Conservation (phyloP, 2,113 vertebrate species). For the Oostethus manadensis region DNA sequence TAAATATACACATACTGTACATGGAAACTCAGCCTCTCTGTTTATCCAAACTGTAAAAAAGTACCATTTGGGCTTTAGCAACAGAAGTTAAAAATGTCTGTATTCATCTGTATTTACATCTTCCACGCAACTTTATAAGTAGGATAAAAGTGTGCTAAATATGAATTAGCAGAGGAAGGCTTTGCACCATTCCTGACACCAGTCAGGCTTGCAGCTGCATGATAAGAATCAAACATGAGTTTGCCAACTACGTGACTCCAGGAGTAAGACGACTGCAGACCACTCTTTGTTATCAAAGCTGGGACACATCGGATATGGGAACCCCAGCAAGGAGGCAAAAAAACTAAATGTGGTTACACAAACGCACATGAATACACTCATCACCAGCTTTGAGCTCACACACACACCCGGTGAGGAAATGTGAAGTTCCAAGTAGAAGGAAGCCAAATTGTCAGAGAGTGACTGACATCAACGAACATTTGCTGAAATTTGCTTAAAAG, state of each 20-base stretch:
- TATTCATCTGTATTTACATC: not conserved
- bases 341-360: conserved; percentile 32
- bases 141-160: not conserved
- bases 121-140: not conserved
- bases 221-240: conserved; percentile 21
- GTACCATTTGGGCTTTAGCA: conserved; percentile 18
- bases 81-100: conserved; percentile 31
- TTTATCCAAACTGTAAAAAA: conserved; percentile 25
- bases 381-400: too few species aligned
- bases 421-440: conserved; percentile 65
- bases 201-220: not conserved
- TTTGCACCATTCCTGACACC: conserved; percentile 1
- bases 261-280: conserved; percentile 25
- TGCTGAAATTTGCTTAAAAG: not conserved
- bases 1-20: conserved; percentile 9
- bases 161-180: not conserved
- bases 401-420: too few species aligned
- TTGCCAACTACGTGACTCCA: conserved; percentile 27
- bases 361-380: conserved; percentile 1
- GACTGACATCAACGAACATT: not conserved
- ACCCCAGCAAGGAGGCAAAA: conserved; percentile 41
- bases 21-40: conserved; percentile 13
- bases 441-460: conserved; percentile 4
- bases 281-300: conserved; percentile 49
- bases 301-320: conserved; percentile 38